Conservation (phyloP, 92 coral and sea anemone species). For the Siderastrea siderea region DNA sequence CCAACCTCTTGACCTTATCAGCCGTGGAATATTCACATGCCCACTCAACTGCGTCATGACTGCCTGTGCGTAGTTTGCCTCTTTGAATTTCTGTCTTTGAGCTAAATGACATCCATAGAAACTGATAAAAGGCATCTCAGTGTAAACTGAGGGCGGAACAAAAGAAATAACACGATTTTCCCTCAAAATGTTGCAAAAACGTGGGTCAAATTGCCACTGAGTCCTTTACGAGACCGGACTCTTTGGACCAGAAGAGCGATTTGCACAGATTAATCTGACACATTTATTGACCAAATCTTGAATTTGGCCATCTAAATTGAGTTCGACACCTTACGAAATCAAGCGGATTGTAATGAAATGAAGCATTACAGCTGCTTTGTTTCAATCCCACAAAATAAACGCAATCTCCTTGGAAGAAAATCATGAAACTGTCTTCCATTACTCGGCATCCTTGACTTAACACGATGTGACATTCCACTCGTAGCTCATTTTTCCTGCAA, state of each 20-base stretch:
- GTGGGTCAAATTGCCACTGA: not conserved
- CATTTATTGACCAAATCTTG: not conserved
- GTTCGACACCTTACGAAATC: not conserved
- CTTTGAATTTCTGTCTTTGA: not conserved
- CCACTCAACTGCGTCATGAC: slow-evolving; percentile 53
- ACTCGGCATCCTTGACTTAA: not conserved
- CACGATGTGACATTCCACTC: not conserved
- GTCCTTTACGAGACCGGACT: slow-evolving; percentile 1
- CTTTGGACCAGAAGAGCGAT: not conserved
- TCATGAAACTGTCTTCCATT: not conserved
- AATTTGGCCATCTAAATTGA: not conserved
- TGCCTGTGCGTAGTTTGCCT: not conserved
- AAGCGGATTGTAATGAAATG: not conserved
- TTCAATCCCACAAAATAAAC: not conserved
- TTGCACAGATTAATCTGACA: slow-evolving; percentile 10
- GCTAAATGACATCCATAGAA: not conserved
- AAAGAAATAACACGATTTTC: not conserved
- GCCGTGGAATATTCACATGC: slow-evolving; percentile 20
- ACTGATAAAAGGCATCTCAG: not conserved
- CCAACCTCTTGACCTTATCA: slow-evolving; percentile 20
- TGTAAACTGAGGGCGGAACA: not conserved
- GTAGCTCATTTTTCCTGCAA: not conserved
- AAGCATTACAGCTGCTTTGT: not conserved
- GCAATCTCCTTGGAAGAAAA: not conserved
- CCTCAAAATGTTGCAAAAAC: no score